Evolutionary conservation across 2,888 invertebrate genomes (phyloP).

Genomic region (Megamerina dolium): DNA sequence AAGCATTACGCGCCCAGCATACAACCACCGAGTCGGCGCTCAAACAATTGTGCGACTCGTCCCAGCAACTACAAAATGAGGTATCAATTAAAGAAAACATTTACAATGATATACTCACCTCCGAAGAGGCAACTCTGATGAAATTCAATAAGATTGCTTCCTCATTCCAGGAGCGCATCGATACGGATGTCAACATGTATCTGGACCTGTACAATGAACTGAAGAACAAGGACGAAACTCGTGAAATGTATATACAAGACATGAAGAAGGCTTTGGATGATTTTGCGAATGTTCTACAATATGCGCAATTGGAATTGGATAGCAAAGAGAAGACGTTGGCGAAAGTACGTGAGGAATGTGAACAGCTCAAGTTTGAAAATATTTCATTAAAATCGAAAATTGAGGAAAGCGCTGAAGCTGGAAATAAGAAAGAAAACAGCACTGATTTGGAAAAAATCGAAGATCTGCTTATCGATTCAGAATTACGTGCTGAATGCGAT

Average conservation of each 20-base stretch:
- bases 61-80: slow-evolving; percentile 43
- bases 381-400: slow-evolving; percentile 45
- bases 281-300: slow-evolving; percentile 47
- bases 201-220: slow-evolving; percentile 46
- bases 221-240: slow-evolving; percentile 45
- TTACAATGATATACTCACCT: slow-evolving; percentile 45
- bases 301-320: slow-evolving; percentile 47
- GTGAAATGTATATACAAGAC: slow-evolving; percentile 47
- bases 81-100: slow-evolving; percentile 47
- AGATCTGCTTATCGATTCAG: slow-evolving; percentile 40
- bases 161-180: slow-evolving; percentile 49
- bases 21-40: slow-evolving; percentile 38
- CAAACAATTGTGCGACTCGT: slow-evolving; percentile 35
- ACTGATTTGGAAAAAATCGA: slow-evolving; percentile 43
- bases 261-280: slow-evolving; percentile 49
- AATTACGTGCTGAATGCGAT: slow-evolving; percentile 43
- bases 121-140: slow-evolving; percentile 48
- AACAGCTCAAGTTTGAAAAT: slow-evolving; percentile 46
- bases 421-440: slow-evolving; percentile 37
- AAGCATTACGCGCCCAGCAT: slow-evolving; percentile 33
- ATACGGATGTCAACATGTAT: slow-evolving; percentile 45
- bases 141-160: slow-evolving; percentile 50
- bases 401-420: slow-evolving; percentile 27
- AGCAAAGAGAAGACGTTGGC: slow-evolving; percentile 43
- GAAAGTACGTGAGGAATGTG: slow-evolving; percentile 44